These are phyloP conservation scores for Caenorhabditis japonica DNA, from an alignment of 2,888 invertebrate genomes.

Conservation along the genomic window DNA sequence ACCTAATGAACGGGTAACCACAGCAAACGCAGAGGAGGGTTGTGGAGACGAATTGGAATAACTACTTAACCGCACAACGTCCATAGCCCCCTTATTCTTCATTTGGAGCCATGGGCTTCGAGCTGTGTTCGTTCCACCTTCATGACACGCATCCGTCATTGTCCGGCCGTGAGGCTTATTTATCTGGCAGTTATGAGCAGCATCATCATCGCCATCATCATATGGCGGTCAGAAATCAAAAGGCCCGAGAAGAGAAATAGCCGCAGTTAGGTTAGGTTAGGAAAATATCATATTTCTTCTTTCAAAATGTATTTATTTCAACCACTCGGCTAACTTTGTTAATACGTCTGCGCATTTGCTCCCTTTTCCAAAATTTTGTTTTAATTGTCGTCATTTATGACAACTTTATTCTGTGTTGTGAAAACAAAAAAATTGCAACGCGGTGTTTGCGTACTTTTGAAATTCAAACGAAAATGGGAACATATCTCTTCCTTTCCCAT, in stretches of 20 bases:
- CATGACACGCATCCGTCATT: conserved; percentile 40
- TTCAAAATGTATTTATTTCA: background rate
- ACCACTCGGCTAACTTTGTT: conserved; percentile 8
- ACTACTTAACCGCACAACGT: conserved; percentile 44
- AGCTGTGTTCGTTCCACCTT: background rate
- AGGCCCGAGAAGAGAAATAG: conserved; percentile 3
- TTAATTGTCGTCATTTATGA: conserved; percentile 22
- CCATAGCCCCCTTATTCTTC: conserved; percentile 21
- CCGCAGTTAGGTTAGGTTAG: background rate
- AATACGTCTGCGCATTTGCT: conserved; percentile 20
- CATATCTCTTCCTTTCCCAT: too few relatives aligned
- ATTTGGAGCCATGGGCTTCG: conserved; percentile 13
- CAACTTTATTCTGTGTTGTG: background rate
- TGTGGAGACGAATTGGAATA: conserved; percentile 49
- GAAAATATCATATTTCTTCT: background rate
- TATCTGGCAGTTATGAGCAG: conserved; percentile 32
- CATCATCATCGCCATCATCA: background rate
- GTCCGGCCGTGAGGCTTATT: conserved; percentile 32
- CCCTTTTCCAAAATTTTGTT: background rate
- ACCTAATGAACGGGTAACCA: conserved; percentile 43
- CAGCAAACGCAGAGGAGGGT: conserved; percentile 14
- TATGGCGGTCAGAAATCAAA: background rate
- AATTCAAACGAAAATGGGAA: too few relatives aligned
- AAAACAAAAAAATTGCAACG: too few relatives aligned
- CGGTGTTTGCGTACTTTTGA: too few relatives aligned